Evolutionary conservation across 2,797 vertebrate genomes (phyloP), one percentile per base, ranked within the genome.

Genomic region (Lepilemur ruficaudatus): DNA sequence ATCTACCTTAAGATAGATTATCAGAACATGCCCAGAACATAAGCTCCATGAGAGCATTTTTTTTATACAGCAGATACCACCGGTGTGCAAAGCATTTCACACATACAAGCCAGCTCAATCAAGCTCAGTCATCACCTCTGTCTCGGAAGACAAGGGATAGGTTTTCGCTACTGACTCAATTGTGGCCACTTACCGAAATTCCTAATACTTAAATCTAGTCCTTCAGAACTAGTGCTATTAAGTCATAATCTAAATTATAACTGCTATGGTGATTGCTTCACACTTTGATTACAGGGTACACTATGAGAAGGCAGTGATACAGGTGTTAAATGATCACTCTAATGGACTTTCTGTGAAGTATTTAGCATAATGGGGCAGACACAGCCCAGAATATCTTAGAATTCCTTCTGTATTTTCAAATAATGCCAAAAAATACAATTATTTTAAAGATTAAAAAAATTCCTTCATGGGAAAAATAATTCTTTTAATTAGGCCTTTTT

Each of bases 281-380:
- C 90, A 94, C 91, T 98, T 91, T 98, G 98, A 98, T 98, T 98
- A 97, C 96, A 96, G 96, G 97, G 97, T 98, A 20, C 93, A 81
- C 57, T 97, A 97, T 95, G 96, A 97, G 96, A 97, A 98, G 97
- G 88, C 86, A 98, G 91, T 95, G 93, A 98, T 98, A 98, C 97
- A 98, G 98, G 96, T 98, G 97, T 97, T 98, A 98, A 98, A 98
- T 97, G 96, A 98, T 98, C 96, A 98, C 98, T 88, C 94, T 97
- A 97, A 98, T 97, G 72, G 96, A 97, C 96, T 97, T 67, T 92
- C 50, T 65, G 78, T 95, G 87, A 89, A 97, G 30, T 46, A 7
- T 69, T 97, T 97, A 79, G 79, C 82, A 91, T 94, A 97, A 97
- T 80, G 23, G 38, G 32, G 12, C 48, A 98, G 69, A 97, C 90